Conservation (phyloP, 2,797 vertebrate genomes). For the Spinus pinus region DNA sequence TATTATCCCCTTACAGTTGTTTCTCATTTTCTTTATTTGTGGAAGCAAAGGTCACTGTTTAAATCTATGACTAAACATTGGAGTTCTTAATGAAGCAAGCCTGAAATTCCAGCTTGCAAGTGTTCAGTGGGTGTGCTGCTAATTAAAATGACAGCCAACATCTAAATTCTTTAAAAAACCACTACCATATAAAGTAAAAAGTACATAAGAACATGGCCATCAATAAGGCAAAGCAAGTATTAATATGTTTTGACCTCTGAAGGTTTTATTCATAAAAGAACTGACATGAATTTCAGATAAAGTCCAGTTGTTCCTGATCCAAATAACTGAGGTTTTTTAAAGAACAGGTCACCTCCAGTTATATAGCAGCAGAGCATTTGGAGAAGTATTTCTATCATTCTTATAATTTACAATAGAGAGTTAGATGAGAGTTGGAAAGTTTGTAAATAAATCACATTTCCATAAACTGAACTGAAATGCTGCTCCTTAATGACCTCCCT, state of each 20-base stretch:
- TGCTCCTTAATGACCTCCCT: background rate
- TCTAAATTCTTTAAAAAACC: background rate
- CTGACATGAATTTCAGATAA: background rate
- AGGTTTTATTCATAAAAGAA: background rate
- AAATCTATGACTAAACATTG: background rate
- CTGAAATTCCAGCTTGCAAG: background rate
- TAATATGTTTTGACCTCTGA: background rate
- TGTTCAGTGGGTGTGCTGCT: background rate
- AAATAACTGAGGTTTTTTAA: background rate
- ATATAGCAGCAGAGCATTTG: background rate
- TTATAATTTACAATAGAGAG: background rate
- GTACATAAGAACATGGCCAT: background rate
- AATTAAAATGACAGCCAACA: background rate
- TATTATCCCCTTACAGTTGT: background rate
- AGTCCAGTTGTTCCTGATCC: background rate
- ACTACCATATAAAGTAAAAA: background rate
- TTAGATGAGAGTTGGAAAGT: too few species aligned
- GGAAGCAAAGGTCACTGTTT: slow-evolving; percentile 14
- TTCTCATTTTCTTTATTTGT: background rate
- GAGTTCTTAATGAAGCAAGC: background rate
- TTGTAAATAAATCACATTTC: background rate
- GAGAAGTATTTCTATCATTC: background rate
- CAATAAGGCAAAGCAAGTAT: background rate
- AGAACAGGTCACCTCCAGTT: background rate
- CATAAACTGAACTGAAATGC: background rate